A percentile compares a stretch with the other conserved stretches of the same genome.
phyloP scores from a whole-genome alignment of 2,888 invertebrate species.

The Xestia sexstrigata region DNA sequence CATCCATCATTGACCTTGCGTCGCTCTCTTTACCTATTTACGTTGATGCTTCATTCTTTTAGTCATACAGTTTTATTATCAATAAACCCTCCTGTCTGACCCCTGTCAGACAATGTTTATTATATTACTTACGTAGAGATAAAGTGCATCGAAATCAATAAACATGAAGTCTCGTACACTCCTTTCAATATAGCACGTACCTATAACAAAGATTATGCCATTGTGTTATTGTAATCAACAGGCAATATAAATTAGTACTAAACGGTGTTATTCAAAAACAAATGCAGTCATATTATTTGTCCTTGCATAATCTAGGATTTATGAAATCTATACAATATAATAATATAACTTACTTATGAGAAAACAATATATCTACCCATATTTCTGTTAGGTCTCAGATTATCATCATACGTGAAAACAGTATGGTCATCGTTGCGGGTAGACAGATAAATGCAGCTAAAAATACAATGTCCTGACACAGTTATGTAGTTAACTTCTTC shows the following conservation, averaged over 20 bases:
- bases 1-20: neutral
- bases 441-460: too few species aligned
- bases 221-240: conserved; percentile 4
- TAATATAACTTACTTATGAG: too few species aligned
- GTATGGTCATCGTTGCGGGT: too few species aligned
- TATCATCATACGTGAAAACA: too few species aligned
- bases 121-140: neutral
- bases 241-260: neutral
- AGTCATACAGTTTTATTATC: neutral
- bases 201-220: neutral
- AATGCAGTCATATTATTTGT: conserved; percentile 14
- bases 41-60: neutral
- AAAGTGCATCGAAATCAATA: neutral
- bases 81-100: neutral
- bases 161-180: too few species aligned
- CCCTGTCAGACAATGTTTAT: neutral
- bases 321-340: too few species aligned
- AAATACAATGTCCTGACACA: too few species aligned
- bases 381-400: too few species aligned
- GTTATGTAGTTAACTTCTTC: too few species aligned
- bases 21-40: neutral
- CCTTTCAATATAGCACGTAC: neutral
- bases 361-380: neutral
- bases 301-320: neutral
- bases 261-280: conserved; percentile 10